Base-by-base conservation (phyloP, 37 sponge, comb jelly and placozoan species). In the Beroe ovata region DNA sequence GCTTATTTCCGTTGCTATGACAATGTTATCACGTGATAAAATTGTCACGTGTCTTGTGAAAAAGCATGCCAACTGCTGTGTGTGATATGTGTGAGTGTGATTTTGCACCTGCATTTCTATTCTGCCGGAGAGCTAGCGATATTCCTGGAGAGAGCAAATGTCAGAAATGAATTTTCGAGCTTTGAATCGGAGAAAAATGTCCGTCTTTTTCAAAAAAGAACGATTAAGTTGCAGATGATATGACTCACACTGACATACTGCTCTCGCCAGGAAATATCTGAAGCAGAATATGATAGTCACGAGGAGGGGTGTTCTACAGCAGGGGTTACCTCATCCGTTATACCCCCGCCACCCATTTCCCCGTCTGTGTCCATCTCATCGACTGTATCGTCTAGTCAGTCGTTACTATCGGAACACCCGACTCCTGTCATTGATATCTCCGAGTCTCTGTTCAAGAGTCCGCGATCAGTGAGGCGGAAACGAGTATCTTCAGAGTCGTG, bases 241-340 rank as follows among this genome's bases (percentile, higher is more conserved):
- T n/a, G n/a, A n/a, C n/a, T n/a, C n/a, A n/a, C n/a, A 47, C 69
- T 66, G 69, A 66, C 25, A 32, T 30, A 66, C 34, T 66, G 69
- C 69, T 66, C 69, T 66, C 84, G 22, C 41, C 84, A 77, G 84
- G 84, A 42, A 26, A 39, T 77, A 23, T 25, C 28, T 1, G 54
- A 42, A 33, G 84, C 84, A 41, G 84, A 77, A 29, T 77, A 77
- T 42, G 84, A 77, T 35, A 77, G 84, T 77, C 84, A 77, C 84
- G 54, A 39, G 28, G 84, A 77, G 54, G 38, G 30, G 63, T n/a
- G n/a, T n/a, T n/a, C n/a, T 47, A 6, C 54, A 11, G 6, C 54
- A 47, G 54, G 54, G 11, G 11, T n/a, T 25, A 16, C 23, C 63
- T 16, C 29, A 3, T 62, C 63, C 4, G 29, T 25, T n/a, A n/a